Evolutionary conservation across 1,140 invertebrate genomes (phyloP), one percentile per base, ranked within the genome.

Genomic region (Glossosoma conforme): DNA sequence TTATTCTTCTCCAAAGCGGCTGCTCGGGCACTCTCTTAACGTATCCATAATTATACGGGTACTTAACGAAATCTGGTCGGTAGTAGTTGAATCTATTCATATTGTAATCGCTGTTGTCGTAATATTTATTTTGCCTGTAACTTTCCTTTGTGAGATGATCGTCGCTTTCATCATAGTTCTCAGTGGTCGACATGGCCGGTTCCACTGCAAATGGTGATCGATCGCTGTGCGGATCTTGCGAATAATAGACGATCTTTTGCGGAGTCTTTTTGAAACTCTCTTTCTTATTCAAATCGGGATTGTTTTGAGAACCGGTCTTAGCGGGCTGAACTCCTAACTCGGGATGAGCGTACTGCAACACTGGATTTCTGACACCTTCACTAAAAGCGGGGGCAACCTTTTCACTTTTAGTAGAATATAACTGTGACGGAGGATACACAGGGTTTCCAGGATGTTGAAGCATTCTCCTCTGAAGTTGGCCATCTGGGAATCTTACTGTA

Each of bases 321-420:
- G 83, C 85, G 0, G 83, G 82, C 58, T 88, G 86, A 0, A 85
- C 81, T 4, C 86, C 86, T 1, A 87, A 63, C 57, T 88, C 86
- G 0, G 86, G 86, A 64, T 88, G 85, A 4, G 85, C 85, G 56
- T 88, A 88, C 56, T 87, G 84, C 1, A 87, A 68, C 2, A 88
- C 83, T 1, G 86, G 86, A 14, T 83, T 80, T 37, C 85, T 69
- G 0, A 81, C 81, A 30, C 82, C 83, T 57, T 85, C 78, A 58
- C 84, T 85, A 45, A 85, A 77, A 1, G 69, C 74, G 0, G 75
- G 69, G 40, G 66, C 67, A 24, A 73, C 63, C 0, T 76, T 66
- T 0, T 76, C 66, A 15, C 45, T 62, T 48, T 69, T 74, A 2
- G 75, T 69, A 0, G 78, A 71, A 55, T 86, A 86, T 46, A 81